Base-by-base conservation (phyloP, 2,888 invertebrate genomes). In the Perithous albicinctus region DNA sequence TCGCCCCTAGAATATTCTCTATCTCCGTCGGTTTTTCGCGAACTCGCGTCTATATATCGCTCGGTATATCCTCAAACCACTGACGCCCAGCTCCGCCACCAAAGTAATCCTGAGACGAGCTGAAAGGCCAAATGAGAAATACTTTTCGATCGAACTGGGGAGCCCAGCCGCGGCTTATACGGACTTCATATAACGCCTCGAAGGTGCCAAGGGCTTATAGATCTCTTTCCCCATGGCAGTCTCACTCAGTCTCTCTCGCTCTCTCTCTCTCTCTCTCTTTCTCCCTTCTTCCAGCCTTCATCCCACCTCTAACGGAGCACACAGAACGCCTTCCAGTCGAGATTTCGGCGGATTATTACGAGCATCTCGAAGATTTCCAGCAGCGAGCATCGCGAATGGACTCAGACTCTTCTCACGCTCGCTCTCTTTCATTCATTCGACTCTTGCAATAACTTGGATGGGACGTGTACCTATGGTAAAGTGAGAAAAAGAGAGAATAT, bases 41-140 rank as follows among this genome's bases (percentile, higher is more conserved):
- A 83, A 77, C 69, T 81, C 78, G 75, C 51, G 73, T 54, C 72
- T 56, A 35, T n/a, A n/a, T 72, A 51, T 78, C 72, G 79, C 82
- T 67, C 35, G 81, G 32, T 69, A 63, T 51, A 74, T 54, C 51
- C 29, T 66, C 69, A 74, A 61, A 54, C 41, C 51, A 41, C 38
- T n/a, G n/a, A n/a, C n/a, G n/a, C n/a, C n/a, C n/a, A n/a, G n/a
- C 59, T 23, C 67, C 67, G 23, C 41, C 63, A 54, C 77, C 63
- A 43, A 59, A 76, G 80, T 91, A 90, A 91, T 91, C 91, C 89
- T 86, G 86, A 87, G 90, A 86, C 89, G 86, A 85, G 86, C 82
- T 90, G 89, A 90, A 89, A 90, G 88, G 86, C 88, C 89, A 91
- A 91, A 91, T 91, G 91, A 91, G 91, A 91, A 91, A 91, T 91